Conservation (phyloP, 2,113 vertebrate genomes). For the Gopherus flavomarginatus region DNA sequence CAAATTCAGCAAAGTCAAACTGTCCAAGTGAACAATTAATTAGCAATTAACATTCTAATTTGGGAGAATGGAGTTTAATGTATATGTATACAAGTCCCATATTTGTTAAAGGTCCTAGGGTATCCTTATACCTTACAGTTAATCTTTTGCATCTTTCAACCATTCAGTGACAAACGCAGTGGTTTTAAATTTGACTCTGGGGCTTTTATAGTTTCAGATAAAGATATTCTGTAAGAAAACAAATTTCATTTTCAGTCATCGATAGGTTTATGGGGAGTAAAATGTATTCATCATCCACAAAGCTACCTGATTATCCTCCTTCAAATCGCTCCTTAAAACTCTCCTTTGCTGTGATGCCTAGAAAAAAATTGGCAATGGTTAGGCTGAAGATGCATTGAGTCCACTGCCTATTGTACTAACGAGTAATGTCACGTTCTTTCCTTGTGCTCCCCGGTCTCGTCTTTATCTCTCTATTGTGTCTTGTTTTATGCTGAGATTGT, state of each 20-base stretch:
- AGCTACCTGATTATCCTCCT: not conserved
- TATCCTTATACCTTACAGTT: not conserved
- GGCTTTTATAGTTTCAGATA: not conserved
- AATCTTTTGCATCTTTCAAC: not conserved
- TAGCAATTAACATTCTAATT: not conserved
- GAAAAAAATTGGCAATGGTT: not conserved
- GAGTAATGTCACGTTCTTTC: not conserved
- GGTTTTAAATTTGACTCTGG: not conserved
- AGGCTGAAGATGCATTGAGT: not conserved
- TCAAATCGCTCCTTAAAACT: not conserved
- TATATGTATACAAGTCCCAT: accelerated
- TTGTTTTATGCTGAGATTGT: not conserved
- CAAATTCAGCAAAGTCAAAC: not conserved
- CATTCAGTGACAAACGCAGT: not conserved
- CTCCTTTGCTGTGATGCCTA: not conserved
- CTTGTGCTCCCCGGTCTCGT: not conserved
- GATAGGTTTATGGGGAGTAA: accelerated
- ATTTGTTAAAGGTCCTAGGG: not conserved
- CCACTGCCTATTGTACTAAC: not conserved
- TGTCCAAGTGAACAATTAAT: not conserved
- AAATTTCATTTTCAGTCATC: not conserved
- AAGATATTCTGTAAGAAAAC: not conserved
- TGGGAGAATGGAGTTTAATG: not conserved
- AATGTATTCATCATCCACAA: not conserved
- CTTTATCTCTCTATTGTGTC: not conserved